phyloP scores from a whole-genome alignment of 1,140 invertebrate genomes.

The Philopotamus ludificatus region DNA sequence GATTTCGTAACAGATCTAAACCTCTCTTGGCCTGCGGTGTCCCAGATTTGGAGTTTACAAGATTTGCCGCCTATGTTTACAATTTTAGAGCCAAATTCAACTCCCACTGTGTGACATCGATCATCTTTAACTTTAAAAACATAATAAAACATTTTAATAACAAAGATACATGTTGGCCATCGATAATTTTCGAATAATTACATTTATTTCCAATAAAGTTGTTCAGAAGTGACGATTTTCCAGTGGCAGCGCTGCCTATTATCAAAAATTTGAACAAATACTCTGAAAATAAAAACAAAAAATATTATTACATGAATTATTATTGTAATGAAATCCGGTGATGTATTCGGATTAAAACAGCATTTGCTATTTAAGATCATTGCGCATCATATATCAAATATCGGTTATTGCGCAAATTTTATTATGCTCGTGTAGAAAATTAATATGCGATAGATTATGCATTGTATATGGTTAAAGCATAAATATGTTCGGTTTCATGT shows the following conservation, averaged over 20 bases:
- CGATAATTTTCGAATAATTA: slow-evolving; percentile 47
- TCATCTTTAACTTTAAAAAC: slow-evolving; percentile 72
- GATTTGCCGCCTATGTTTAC: slow-evolving; percentile 81
- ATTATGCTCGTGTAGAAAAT: too few relatives aligned
- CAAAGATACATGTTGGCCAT: too few relatives aligned
- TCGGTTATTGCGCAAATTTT: too few relatives aligned
- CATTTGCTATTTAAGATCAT: too few relatives aligned
- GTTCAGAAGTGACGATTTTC: slow-evolving; percentile 85
- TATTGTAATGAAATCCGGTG: too few relatives aligned
- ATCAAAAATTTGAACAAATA: slow-evolving; percentile 84
- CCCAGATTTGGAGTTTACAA: slow-evolving; percentile 85
- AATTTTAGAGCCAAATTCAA: slow-evolving; percentile 84
- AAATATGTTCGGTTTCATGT: too few relatives aligned
- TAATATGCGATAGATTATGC: too few relatives aligned
- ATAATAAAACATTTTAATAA: neutral
- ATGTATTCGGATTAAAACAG: too few relatives aligned
- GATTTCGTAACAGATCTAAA: slow-evolving; percentile 75
- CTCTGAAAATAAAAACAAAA: slow-evolving; percentile 58
- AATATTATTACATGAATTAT: too few relatives aligned
- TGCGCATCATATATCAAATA: too few relatives aligned
- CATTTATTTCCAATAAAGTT: slow-evolving; percentile 91
- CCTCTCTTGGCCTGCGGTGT: slow-evolving; percentile 60
- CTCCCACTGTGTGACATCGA: slow-evolving; percentile 79
- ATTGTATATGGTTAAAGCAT: too few relatives aligned
- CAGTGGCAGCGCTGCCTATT: slow-evolving; percentile 80